A percentile compares a stretch with the other conserved stretches of the same genome.
Conservation (phyloP, 2,797 vertebrate genomes). For the Eupleurogrammus muticus region DNA sequence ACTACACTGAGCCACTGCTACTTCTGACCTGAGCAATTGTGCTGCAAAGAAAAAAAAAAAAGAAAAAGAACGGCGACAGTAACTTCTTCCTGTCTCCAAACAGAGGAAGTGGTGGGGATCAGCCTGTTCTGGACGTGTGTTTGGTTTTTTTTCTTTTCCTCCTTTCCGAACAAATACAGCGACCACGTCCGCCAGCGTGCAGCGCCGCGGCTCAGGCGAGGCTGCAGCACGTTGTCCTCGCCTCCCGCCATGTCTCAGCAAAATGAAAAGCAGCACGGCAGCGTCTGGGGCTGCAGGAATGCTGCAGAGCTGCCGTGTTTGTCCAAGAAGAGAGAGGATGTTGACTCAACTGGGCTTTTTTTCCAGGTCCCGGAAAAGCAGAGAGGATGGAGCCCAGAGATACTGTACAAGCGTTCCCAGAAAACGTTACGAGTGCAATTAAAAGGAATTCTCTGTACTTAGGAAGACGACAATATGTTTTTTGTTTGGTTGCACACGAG, state of each 20-base stretch:
- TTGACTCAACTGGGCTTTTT: constrained; percentile 74
- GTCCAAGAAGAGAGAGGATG: constrained; percentile 74
- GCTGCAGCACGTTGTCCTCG: constrained; percentile 27
- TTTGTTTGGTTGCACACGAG: too few species aligned
- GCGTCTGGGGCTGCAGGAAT: constrained; percentile 54
- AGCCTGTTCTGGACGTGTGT: constrained; percentile 46
- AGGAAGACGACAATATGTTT: too few species aligned
- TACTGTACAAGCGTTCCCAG: constrained; percentile 54
- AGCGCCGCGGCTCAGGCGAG: constrained; percentile 8
- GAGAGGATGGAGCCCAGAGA: constrained; percentile 63
- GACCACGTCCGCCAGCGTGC: constrained; percentile 27
- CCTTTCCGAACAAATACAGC: constrained; percentile 52
- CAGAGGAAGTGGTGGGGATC: constrained; percentile 66
- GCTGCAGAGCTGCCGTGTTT: constrained; percentile 63
- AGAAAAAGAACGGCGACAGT: constrained; percentile 29
- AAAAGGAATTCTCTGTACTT: background rate
- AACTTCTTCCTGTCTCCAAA: constrained; percentile 66
- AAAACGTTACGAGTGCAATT: constrained; percentile 20
- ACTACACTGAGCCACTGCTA: background rate
- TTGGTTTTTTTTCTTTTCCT: constrained; percentile 15
- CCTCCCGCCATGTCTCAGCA: constrained; percentile 26
- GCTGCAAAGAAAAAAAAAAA: too few species aligned
- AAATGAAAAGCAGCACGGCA: constrained; percentile 44
- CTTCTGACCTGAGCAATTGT: background rate
- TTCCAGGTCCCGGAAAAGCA: constrained; percentile 65